A percentile compares a stretch with the other conserved stretches of the same genome.
Conservation (phyloP, 2,888 invertebrate genomes). For the Stomorhina lunata region DNA sequence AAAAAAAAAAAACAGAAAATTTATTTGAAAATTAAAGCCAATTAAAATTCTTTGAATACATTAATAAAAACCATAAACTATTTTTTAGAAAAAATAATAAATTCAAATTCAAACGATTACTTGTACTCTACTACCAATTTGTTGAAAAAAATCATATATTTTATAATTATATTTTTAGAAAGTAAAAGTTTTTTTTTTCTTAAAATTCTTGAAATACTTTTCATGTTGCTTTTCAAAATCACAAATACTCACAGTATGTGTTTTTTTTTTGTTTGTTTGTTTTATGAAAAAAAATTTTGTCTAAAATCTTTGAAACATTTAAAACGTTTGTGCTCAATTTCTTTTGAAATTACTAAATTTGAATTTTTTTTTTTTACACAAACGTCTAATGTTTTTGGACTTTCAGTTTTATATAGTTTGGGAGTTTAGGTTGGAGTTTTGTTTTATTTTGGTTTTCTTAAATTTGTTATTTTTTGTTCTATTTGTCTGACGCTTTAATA, state of each 20-base stretch:
- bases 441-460: constrained; percentile 64
- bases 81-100: constrained; percentile 17
- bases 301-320: neutral
- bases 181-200: constrained; percentile 19
- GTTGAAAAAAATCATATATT: neutral
- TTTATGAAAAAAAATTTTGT: neutral
- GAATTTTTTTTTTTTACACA: constrained; percentile 13
- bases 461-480: constrained; percentile 69
- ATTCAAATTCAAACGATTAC: constrained; percentile 53
- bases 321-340: constrained; percentile 34
- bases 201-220: constrained; percentile 1
- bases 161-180: neutral
- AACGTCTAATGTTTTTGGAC: constrained; percentile 17
- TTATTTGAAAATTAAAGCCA: constrained; percentile 39
- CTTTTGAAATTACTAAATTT: neutral
- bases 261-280: constrained; percentile 35
- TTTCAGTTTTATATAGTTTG: neutral
- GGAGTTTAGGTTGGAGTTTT: constrained; percentile 44
- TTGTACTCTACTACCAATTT: constrained; percentile 56
- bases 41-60: constrained; percentile 47
- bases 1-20: neutral
- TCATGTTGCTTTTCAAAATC: constrained; percentile 35
- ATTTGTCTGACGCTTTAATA: constrained; percentile 78
- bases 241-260: constrained; percentile 64
- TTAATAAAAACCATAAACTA: constrained; percentile 29